Conservation (phyloP, 1,140 invertebrate species). For the Pseudomyrmex dendroicus region DNA sequence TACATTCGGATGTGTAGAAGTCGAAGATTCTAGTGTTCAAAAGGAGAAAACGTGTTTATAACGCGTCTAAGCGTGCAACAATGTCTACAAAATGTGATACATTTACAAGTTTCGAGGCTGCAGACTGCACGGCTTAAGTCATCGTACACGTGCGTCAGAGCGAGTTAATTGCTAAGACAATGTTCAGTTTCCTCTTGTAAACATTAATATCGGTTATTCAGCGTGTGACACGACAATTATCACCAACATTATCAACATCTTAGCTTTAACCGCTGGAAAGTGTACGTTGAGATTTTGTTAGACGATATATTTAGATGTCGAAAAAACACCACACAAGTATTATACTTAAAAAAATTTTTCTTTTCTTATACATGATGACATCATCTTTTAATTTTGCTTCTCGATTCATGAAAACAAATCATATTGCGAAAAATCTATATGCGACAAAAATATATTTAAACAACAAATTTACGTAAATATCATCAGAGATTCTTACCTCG, state of each 20-base stretch:
- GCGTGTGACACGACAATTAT: not conserved
- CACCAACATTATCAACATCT: constrained; percentile 15
- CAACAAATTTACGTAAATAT: not conserved
- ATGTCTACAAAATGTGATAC: constrained; percentile 27
- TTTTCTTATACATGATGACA: not conserved
- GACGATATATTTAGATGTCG: too few species aligned
- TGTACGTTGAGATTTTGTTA: not conserved
- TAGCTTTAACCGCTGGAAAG: not conserved
- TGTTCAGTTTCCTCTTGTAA: constrained; percentile 28
- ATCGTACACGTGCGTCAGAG: constrained; percentile 28
- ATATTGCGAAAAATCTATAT: not conserved
- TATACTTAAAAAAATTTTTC: not conserved
- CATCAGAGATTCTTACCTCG: constrained; percentile 7
- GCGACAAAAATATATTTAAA: too few species aligned
- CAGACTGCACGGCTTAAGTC: constrained; percentile 32
- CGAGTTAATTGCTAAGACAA: constrained; percentile 52
- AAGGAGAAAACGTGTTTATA: constrained; percentile 16
- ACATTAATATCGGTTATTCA: constrained; percentile 52
- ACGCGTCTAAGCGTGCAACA: not conserved
- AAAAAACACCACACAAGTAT: too few species aligned
- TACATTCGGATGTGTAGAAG: not conserved
- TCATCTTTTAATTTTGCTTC: not conserved
- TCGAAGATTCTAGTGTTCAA: too few species aligned
- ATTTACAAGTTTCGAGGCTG: not conserved
- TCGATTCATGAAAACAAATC: not conserved